Conservation (phyloP, 2,797 vertebrate species). For the Sylvia borin region DNA sequence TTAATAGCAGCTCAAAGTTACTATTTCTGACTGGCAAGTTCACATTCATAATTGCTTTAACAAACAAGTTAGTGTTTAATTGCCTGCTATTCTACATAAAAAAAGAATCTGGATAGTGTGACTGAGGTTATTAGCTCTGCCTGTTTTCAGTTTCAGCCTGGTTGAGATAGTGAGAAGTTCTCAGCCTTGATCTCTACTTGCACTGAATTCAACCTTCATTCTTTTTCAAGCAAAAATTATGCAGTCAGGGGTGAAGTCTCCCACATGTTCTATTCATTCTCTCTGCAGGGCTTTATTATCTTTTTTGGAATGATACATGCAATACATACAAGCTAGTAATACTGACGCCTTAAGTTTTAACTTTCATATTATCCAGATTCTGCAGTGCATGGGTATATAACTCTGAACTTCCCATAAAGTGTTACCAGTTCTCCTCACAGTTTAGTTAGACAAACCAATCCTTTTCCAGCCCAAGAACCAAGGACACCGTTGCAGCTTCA, state of each 20-base stretch:
- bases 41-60: not conserved
- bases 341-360: not conserved
- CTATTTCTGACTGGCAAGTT: not conserved
- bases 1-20: not conserved
- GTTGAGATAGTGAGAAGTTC: not conserved
- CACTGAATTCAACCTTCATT: not conserved
- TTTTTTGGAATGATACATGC: not conserved
- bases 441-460: not conserved
- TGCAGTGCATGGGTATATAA: not conserved
- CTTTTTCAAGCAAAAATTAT: not conserved
- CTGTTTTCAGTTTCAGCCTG: not conserved
- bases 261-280: not conserved
- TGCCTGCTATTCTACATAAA: not conserved
- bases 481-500: not conserved
- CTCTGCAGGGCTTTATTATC: not conserved
- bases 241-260: not conserved
- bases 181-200: not conserved
- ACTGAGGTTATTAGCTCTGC: not conserved
- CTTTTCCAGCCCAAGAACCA: not conserved
- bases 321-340: not conserved
- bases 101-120: not conserved
- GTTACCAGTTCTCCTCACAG: not conserved
- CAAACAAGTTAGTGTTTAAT: not conserved
- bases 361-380: not conserved
- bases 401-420: not conserved